Base-by-base conservation (phyloP, 2,797 vertebrate genomes). In the Liparis tanakae region DNA sequence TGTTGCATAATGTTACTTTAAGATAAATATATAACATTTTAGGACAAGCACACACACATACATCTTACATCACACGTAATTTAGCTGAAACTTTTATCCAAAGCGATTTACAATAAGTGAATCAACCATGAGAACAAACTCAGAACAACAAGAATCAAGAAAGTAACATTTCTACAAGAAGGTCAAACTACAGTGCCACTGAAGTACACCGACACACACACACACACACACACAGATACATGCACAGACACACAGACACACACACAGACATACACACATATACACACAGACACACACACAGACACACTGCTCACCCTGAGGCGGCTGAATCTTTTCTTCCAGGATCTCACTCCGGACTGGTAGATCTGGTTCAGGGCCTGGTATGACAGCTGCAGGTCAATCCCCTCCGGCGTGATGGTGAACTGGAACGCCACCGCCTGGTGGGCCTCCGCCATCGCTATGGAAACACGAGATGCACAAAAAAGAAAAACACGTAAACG, bases 341-440 rank as follows among this genome's bases (percentile, higher is more conserved):
- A 95, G 8, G 94, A 95, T 6, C 95, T 88, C 0, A 94, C 57
- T 14, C 95, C 94, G 0, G 94, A 94, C 73, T 83, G 83, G 85
- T 92, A 95, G 86, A 95, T 93, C 81, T 95, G 94, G 79, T 91
- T 90, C 34, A 95, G 89, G 12, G 94, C 95, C 83, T 95, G 94
- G 22, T 93, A 93, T 68, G 94, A 95, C 20, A 95, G 88, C 68
- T 88, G 94, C 68, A 95, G 85, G 67, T 95, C 94, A 2, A 95
- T 93, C 17, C 95, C 95, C 57, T 95, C 95, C 0, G 94, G 94
- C 0, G 93, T 95, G 72, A 95, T 94, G 43, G 95, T 95, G 88
- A 95, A 95, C 92, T 95, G 94, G 89, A 95, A 95, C 0, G 94
- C 95, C 67, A 95, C 95, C 0, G 95, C 95, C 87, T 95, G 95